phyloP scores from a whole-genome alignment of 1,140 invertebrate species.

The Leptoteleia sp. region DNA sequence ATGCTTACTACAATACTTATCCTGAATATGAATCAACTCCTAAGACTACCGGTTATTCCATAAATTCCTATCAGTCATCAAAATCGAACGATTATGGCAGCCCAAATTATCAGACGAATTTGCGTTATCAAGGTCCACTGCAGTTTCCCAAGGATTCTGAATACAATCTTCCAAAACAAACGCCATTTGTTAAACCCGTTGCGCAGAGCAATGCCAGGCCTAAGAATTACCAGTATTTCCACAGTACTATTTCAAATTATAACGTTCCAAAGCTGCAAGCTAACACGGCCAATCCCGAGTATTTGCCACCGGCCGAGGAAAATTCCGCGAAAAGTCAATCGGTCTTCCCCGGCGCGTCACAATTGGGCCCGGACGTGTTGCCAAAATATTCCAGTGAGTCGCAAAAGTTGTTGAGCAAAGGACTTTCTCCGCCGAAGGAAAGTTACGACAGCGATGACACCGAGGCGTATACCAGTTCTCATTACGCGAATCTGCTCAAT shows the following conservation, averaged over 20 bases:
- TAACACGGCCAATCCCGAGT: conserved; percentile 73
- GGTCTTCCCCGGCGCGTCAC: conserved; percentile 49
- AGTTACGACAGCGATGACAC: conserved; percentile 44
- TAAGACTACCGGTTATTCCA: conserved; percentile 8
- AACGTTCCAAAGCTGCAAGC: conserved; percentile 53
- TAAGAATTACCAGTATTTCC: conserved; percentile 30
- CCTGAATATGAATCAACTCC: conserved; percentile 58
- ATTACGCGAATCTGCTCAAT: conserved; percentile 74
- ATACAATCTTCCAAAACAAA: conserved; percentile 36
- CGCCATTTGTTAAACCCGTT: conserved; percentile 59
- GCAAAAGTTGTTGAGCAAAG: conserved; percentile 68
- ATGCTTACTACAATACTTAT: conserved; percentile 72
- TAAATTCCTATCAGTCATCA: conserved; percentile 12
- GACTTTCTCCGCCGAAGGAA: conserved; percentile 56
- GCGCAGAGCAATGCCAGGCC: not conserved
- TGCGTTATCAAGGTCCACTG: conserved; percentile 74
- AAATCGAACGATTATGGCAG: conserved; percentile 5
- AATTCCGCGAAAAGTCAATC: conserved; percentile 6
- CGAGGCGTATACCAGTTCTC: conserved; percentile 59
- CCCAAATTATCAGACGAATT: conserved; percentile 39
- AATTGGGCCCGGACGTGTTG: conserved; percentile 45
- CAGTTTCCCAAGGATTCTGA: conserved; percentile 73
- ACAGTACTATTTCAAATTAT: conserved; percentile 66
- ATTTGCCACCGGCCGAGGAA: conserved; percentile 63
- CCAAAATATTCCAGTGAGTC: conserved; percentile 62